These are phyloP conservation scores for Dioctria rufipes DNA, from an alignment of 2,888 invertebrate species.

Conservation along the genomic window DNA sequence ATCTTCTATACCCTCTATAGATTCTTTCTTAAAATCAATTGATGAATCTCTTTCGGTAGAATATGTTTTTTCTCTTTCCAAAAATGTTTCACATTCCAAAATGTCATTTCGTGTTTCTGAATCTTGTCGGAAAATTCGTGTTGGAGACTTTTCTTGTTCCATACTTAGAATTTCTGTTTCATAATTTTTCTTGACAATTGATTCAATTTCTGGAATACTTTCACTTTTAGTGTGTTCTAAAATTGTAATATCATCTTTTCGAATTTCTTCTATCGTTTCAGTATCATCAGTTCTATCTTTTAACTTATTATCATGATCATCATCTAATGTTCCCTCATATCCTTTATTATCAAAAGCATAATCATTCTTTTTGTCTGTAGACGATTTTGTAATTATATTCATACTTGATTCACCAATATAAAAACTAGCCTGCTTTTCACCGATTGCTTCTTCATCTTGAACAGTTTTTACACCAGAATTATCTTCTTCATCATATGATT, in stretches of 20 bases:
- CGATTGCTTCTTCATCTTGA: slow-evolving; percentile 62
- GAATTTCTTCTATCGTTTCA: slow-evolving; percentile 3
- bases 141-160: slow-evolving; percentile 58
- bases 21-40: slow-evolving; percentile 31
- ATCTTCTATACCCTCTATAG: slow-evolving; percentile 20
- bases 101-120: slow-evolving; percentile 70
- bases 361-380: slow-evolving; percentile 60
- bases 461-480: background rate
- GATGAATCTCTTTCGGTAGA: slow-evolving; percentile 25
- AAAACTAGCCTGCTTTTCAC: slow-evolving; percentile 65
- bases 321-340: slow-evolving; percentile 54
- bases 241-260: slow-evolving; percentile 1
- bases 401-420: slow-evolving; percentile 71
- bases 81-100: slow-evolving; percentile 61
- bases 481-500: background rate
- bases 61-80: slow-evolving; percentile 40
- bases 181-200: slow-evolving; percentile 1
- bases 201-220: background rate
- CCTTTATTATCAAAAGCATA: slow-evolving; percentile 59
- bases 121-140: slow-evolving; percentile 67
- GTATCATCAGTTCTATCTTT: background rate
- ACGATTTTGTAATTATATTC: slow-evolving; percentile 69
- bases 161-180: slow-evolving; percentile 4
- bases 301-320: slow-evolving; percentile 13
- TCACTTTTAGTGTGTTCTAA: background rate